phyloP scores from a whole-genome alignment of 2,888 invertebrate species.

The Cryptosula pallasiana region DNA sequence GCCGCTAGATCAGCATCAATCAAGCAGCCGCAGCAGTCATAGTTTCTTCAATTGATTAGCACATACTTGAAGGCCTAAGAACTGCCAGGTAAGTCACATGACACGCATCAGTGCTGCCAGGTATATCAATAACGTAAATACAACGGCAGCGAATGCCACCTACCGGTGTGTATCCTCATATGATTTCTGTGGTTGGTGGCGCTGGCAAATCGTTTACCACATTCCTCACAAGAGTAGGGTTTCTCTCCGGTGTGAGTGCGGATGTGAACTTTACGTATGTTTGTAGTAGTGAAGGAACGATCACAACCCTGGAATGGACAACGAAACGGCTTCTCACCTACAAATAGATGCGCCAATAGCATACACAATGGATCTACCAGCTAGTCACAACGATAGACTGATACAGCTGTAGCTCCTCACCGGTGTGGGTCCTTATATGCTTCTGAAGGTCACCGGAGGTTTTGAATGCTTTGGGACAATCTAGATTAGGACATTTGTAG shows the following conservation, averaged over 20 bases:
- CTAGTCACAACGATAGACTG: too few species aligned
- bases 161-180: slow-evolving; percentile 64
- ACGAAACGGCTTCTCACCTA: slow-evolving; percentile 54
- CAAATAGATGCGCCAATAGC: not conserved
- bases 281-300: slow-evolving; percentile 65
- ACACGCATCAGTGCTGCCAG: too few species aligned
- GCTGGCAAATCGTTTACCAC: slow-evolving; percentile 64
- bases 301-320: slow-evolving; percentile 60
- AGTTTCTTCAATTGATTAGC: too few species aligned
- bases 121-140: too few species aligned
- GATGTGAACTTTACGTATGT: slow-evolving; percentile 65
- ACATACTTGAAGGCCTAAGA: too few species aligned
- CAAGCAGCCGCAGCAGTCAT: too few species aligned
- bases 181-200: slow-evolving; percentile 68
- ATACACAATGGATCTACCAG: slow-evolving; percentile 22
- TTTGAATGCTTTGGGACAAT: slow-evolving; percentile 60
- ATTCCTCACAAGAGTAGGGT: slow-evolving; percentile 63
- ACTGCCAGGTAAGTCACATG: too few species aligned
- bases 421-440: slow-evolving; percentile 61
- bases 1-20: not conserved
- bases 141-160: too few species aligned
- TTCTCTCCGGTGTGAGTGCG: slow-evolving; percentile 66
- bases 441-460: slow-evolving; percentile 62
- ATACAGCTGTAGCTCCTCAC: too few species aligned
- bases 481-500: slow-evolving; percentile 57